A percentile compares a stretch with the other conserved stretches of the same genome.
phyloP scores from a whole-genome alignment of 2,797 vertebrate species.

The Chaetophractus vellerosus region DNA sequence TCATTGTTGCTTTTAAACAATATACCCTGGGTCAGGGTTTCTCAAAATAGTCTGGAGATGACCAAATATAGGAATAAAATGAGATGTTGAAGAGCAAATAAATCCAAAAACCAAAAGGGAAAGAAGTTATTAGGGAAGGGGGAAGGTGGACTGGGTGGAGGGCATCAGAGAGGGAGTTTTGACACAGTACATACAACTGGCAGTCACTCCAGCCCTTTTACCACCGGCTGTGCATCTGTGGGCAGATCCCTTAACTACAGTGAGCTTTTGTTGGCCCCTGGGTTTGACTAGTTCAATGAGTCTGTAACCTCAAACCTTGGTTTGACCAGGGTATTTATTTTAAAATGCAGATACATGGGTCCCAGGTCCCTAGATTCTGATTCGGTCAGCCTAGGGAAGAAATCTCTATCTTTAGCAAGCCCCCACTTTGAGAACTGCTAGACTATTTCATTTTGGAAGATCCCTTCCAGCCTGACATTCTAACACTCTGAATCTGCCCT shows the following conservation, averaged over 20 bases:
- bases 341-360: conserved; percentile 48
- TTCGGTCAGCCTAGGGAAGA: conserved; percentile 15
- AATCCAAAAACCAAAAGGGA: neutral
- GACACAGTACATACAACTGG: neutral
- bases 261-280: neutral
- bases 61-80: conserved; percentile 58
- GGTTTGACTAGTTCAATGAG: conserved; percentile 42
- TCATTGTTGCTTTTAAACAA: conserved; percentile 55
- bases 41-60: conserved; percentile 50
- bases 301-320: conserved; percentile 31
- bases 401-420: neutral
- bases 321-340: neutral
- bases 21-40: conserved; percentile 24
- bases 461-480: neutral
- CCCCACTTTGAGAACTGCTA: conserved; percentile 50
- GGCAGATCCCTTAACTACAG: neutral
- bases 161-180: conserved; percentile 9
- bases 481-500: neutral
- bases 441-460: conserved; percentile 32
- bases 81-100: neutral
- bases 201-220: neutral
- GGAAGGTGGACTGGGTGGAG: neutral
- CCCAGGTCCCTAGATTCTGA: conserved; percentile 11
- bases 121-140: neutral
- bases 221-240: neutral